phyloP scores from a whole-genome alignment of 2,888 invertebrate species.

The Lasioglossum malachurum region DNA sequence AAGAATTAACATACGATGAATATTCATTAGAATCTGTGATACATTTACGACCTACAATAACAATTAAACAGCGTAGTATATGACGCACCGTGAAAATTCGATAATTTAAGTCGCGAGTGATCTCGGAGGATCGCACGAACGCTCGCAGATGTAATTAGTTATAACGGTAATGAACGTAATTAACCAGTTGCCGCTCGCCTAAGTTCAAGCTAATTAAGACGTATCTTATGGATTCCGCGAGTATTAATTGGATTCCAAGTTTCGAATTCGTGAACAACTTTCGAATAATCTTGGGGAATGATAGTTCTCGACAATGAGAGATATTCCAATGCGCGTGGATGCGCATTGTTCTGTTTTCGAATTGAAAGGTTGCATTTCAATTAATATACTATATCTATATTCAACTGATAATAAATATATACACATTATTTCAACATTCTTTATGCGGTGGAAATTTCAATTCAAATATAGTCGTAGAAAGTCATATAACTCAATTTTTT shows the following conservation, averaged over 20 bases:
- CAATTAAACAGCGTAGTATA: neutral
- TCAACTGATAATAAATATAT: no score
- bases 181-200: constrained; percentile 31
- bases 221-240: neutral
- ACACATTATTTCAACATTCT: no score
- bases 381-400: no score
- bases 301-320: neutral
- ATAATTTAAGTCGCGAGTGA: neutral
- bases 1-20: neutral
- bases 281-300: neutral
- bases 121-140: constrained; percentile 22
- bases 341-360: neutral
- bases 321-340: neutral
- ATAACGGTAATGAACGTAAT: constrained; percentile 38
- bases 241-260: neutral
- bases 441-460: no score
- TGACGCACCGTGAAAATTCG: neutral
- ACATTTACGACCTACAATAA: neutral
- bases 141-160: constrained; percentile 32
- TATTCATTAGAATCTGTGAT: neutral
- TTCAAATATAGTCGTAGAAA: no score
- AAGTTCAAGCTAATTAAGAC: constrained; percentile 30
- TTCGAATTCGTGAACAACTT: neutral
- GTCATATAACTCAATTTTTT: no score
- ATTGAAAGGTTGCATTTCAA: neutral